A percentile compares a stretch with the other conserved stretches of the same genome.
phyloP scores from a whole-genome alignment of 1,140 invertebrate genomes.

The Fopius arisanus region DNA sequence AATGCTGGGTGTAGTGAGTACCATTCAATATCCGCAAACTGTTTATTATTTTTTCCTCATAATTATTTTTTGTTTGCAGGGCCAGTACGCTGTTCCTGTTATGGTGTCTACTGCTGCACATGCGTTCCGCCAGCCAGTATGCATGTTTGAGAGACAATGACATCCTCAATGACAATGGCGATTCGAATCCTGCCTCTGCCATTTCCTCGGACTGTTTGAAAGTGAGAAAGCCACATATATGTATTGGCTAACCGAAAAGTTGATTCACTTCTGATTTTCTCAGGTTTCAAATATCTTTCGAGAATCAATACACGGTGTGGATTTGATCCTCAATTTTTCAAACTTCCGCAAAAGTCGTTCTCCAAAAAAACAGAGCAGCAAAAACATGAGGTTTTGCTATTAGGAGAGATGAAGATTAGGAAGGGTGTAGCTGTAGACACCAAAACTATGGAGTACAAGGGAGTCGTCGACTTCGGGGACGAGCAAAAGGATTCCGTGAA shows the following conservation, averaged over 20 bases:
- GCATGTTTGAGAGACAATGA: background rate
- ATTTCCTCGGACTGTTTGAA: background rate
- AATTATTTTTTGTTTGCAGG: background rate
- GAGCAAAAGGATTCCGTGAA: background rate
- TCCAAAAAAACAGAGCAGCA: no score
- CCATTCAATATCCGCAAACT: background rate
- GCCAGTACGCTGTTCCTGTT: background rate
- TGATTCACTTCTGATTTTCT: background rate
- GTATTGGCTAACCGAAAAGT: background rate
- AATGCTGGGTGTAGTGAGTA: background rate
- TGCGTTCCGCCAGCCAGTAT: background rate
- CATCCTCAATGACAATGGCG: no score
- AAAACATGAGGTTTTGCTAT: no score
- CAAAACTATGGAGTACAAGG: slow-evolving; percentile 24
- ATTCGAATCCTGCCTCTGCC: background rate
- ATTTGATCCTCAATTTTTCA: no score
- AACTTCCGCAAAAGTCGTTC: no score
- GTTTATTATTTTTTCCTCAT: background rate
- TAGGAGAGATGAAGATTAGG: no score
- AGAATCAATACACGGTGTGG: no score
- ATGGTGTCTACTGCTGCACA: background rate
- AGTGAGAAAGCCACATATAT: background rate
- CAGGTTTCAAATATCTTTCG: background rate
- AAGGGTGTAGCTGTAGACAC: slow-evolving; percentile 14
- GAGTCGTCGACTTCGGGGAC: slow-evolving; percentile 28